A percentile compares a stretch with the other conserved stretches of the same genome.
Conservation (phyloP, 1,140 invertebrate species). For the Leptestheria dahalacensis region DNA sequence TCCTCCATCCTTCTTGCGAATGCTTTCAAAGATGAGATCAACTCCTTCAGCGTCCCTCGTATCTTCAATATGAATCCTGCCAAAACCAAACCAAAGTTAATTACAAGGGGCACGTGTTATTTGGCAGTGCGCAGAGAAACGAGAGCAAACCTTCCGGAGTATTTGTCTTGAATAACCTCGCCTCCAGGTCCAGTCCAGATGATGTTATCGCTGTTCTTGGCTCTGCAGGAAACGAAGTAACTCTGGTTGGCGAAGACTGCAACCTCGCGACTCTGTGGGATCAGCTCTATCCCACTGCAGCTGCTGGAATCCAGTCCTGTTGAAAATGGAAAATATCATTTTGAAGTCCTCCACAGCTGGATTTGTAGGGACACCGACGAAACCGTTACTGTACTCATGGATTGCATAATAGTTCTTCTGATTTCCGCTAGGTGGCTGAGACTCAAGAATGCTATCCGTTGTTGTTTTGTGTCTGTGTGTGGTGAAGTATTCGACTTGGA, state of each 20-base stretch:
- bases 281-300: background rate
- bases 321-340: too few species aligned
- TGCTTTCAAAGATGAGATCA: slow-evolving; percentile 25
- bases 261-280: slow-evolving; percentile 7
- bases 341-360: too few species aligned
- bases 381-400: too few species aligned
- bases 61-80: slow-evolving; percentile 24
- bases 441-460: too few species aligned
- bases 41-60: slow-evolving; percentile 20
- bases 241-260: slow-evolving; percentile 21
- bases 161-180: slow-evolving; percentile 14
- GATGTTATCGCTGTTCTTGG: slow-evolving; percentile 17
- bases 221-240: slow-evolving; percentile 21
- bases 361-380: too few species aligned
- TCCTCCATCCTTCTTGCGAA: slow-evolving; percentile 23
- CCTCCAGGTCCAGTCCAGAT: slow-evolving; percentile 17
- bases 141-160: background rate
- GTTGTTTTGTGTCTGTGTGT: too few species aligned
- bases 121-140: background rate
- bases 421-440: too few species aligned
- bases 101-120: too few species aligned
- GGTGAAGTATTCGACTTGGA: too few species aligned
- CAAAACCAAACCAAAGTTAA: background rate
- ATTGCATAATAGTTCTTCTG: too few species aligned
- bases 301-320: background rate